Evolutionary conservation across 2,797 vertebrate genomes (phyloP).

Genomic region (Gymnoscopelus braueri): DNA sequence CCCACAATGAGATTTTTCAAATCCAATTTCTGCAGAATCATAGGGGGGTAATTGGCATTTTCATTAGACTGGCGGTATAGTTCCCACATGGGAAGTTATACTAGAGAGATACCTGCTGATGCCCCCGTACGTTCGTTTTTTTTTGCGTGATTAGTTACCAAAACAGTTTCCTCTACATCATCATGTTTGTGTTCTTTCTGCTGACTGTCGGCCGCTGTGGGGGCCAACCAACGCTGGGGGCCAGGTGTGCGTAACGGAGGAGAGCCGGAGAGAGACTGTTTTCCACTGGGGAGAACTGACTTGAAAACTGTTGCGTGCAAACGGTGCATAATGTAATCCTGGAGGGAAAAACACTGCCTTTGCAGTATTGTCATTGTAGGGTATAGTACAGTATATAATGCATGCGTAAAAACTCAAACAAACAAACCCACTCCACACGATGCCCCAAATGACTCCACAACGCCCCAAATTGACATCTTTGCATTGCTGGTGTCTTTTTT

Average conservation of each 20-base stretch:
- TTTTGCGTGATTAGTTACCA: too few species aligned
- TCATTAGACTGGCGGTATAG: background rate
- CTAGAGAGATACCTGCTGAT: too few species aligned
- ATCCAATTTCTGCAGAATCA: constrained; percentile 42
- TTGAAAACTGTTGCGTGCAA: background rate
- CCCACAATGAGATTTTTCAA: constrained; percentile 29
- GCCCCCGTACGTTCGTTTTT: too few species aligned
- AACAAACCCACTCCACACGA: background rate
- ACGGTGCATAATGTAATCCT: constrained; percentile 9
- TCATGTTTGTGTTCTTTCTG: too few species aligned
- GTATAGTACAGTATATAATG: background rate
- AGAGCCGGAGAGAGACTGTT: too few species aligned
- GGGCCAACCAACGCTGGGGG: too few species aligned
- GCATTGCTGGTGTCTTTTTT: background rate
- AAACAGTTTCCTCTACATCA: too few species aligned
- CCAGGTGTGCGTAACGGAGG: too few species aligned
- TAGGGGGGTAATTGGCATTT: constrained; percentile 19
- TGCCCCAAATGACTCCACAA: too few species aligned
- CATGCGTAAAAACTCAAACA: background rate
- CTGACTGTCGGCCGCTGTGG: too few species aligned
- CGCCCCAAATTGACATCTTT: background rate
- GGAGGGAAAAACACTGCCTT: background rate
- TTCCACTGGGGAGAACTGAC: too few species aligned
- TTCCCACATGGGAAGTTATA: background rate
- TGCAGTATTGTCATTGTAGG: background rate